A percentile compares a stretch with the other conserved stretches of the same genome.
Conservation (phyloP, 2,113 vertebrate species). For the Gila orcuttii region DNA sequence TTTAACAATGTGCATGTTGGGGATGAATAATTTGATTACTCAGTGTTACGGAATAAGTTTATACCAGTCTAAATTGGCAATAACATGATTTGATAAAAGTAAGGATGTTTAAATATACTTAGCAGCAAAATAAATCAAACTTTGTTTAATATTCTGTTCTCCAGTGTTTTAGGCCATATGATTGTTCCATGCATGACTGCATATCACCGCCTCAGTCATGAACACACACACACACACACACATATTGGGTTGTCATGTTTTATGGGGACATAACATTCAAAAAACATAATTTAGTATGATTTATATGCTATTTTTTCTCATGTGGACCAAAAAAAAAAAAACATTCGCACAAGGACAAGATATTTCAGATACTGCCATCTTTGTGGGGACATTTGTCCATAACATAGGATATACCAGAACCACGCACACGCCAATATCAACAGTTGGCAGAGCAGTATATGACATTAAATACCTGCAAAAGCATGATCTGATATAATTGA, state of each 20-base stretch:
- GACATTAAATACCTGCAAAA: constrained; percentile 68
- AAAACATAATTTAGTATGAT: too few species aligned
- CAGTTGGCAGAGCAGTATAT: constrained; percentile 38
- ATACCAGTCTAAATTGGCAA: constrained; percentile 46
- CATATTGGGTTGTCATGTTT: background rate
- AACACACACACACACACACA: constrained; percentile 3
- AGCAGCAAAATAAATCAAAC: constrained; percentile 51
- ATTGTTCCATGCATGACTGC: background rate
- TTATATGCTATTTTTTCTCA: too few species aligned
- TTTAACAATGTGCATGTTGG: background rate
- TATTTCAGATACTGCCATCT: too few species aligned
- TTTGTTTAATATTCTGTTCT: constrained; percentile 58
- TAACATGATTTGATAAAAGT: constrained; percentile 38
- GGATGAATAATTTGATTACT: constrained; percentile 37
- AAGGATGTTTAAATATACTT: constrained; percentile 7
- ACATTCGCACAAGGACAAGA: too few species aligned
- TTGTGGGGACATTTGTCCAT: too few species aligned
- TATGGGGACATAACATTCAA: too few species aligned
- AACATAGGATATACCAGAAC: background rate
- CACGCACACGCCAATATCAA: background rate
- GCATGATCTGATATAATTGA: constrained; percentile 63
- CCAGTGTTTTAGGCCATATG: constrained; percentile 24
- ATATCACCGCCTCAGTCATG: constrained; percentile 18
- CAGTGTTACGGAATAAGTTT: constrained; percentile 45
- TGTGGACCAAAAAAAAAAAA: too few species aligned